Percentiles rank a stretch among this genome's conserved stretches.
Conservation (phyloP, 2,113 vertebrate species). For the Cervus canadensis region DNA sequence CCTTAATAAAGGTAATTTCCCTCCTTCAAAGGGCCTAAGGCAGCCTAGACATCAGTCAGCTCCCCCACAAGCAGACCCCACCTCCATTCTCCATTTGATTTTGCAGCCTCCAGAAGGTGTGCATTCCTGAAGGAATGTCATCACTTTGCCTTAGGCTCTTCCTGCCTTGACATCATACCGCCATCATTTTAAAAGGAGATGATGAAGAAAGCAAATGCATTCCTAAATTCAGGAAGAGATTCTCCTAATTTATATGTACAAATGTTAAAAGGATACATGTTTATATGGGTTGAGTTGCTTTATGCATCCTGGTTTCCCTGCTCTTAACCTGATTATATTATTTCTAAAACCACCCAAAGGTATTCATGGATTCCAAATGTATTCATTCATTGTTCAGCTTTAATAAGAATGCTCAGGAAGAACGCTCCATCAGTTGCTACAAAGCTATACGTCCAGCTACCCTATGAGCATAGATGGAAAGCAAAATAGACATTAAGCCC, state of each 20-base stretch:
- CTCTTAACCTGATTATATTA: neutral
- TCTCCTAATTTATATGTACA: neutral
- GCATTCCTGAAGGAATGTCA: neutral
- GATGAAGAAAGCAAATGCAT: neutral
- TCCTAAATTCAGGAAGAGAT: neutral
- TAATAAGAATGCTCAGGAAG: neutral
- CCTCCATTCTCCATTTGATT: neutral
- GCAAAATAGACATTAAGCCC: neutral
- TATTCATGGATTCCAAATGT: neutral
- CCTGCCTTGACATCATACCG: neutral
- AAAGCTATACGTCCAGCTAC: neutral
- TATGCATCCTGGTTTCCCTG: neutral
- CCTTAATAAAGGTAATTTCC: neutral
- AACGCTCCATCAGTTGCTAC: neutral
- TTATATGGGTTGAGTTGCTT: neutral
- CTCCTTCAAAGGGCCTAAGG: neutral
- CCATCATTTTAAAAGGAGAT: neutral
- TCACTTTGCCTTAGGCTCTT: neutral
- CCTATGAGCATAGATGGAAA: neutral
- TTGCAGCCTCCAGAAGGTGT: neutral
- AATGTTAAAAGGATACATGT: neutral
- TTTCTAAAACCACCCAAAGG: slow-evolving; percentile 7
- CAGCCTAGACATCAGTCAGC: neutral
- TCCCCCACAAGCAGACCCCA: neutral
- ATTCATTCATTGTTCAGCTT: neutral